Base-by-base conservation (phyloP, 2,888 invertebrate species). In the Parasteatoda lunata region DNA sequence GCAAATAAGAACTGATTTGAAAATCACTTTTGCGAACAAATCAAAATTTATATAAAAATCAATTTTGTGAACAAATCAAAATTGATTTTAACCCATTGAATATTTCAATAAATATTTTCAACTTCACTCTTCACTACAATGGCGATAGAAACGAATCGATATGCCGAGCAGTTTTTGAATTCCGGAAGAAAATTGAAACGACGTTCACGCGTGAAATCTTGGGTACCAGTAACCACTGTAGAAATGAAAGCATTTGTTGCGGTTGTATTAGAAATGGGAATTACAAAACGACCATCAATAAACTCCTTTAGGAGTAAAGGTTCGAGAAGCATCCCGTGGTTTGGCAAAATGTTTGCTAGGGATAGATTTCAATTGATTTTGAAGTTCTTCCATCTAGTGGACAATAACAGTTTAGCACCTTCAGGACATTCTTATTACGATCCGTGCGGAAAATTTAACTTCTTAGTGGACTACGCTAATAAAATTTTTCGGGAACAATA, bases 281-380 rank as follows among this genome's bases (percentile, higher is more conserved):
- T 72, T 9, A 72, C 51, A 13, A 49, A 72, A 72, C 7, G 52
- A 72, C 72, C n/a, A n/a, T 9, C 11, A 8, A 72, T 72, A 66
- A 48, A 66, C 49, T 66, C 49, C 48, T 77, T 66, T 77, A 51
- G 66, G 66, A 65, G 65, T 48, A 47, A 47, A 48, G 51, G 48
- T 77, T 75, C 64, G 30, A 15, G 51, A 49, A 66, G 5, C 11
- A 66, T 77, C 49, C 68, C 51, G 15, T 77, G 65, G 77, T 77
- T 68, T 49, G 47, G 66, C n/a, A 77, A 77, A 65, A 77, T 77
- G 49, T 77, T 77, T 66, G 48, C 77, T 77, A 66, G 68, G 15
- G 66, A 77, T 66, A 15, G 64, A 7, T 76, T 64, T 76, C 64
- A 64, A 45, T 64, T 59, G 64, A 59, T 76, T 8, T 47, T 77